Conservation (phyloP, 2,797 vertebrate species). For the Pipistrellus nathusii region DNA sequence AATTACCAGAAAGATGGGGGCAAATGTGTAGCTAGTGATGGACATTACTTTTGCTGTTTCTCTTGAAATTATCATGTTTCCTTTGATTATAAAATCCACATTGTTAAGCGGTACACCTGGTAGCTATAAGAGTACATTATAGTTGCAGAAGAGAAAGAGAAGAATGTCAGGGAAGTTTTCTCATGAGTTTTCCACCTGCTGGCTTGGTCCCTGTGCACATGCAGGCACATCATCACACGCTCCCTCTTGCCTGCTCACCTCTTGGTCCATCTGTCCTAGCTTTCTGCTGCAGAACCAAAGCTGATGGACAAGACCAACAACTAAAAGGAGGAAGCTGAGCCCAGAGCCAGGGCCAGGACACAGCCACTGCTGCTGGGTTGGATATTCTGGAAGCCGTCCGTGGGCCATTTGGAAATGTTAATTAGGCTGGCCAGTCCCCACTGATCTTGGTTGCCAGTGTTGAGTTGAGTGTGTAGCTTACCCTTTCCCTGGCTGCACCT, state of each 20-base stretch:
- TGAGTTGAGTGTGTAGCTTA: conserved; percentile 56
- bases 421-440: conserved; percentile 76
- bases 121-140: not conserved
- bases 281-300: conserved; percentile 69
- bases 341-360: conserved; percentile 46
- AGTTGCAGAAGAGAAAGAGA: not conserved
- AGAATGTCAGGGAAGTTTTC: not conserved
- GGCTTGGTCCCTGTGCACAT: not conserved
- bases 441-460: conserved; percentile 68
- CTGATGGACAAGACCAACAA: conserved; percentile 53
- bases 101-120: not conserved
- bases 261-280: conserved; percentile 60
- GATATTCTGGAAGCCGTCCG: conserved; percentile 65
- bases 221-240: not conserved
- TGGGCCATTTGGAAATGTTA: conserved; percentile 80
- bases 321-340: conserved; percentile 53
- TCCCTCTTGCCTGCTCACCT: not conserved
- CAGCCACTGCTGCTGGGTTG: conserved; percentile 50
- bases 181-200: not conserved
- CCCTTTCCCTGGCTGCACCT: conserved; percentile 72
- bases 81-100: no score
- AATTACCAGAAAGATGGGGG: no score
- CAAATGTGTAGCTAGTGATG: no score
- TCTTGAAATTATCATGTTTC: no score
- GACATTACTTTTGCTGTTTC: no score